A percentile compares a stretch with the other conserved stretches of the same genome.
Evolutionary conservation across 2,113 vertebrate genomes (phyloP).

Genomic region (Coptodon rendalli): DNA sequence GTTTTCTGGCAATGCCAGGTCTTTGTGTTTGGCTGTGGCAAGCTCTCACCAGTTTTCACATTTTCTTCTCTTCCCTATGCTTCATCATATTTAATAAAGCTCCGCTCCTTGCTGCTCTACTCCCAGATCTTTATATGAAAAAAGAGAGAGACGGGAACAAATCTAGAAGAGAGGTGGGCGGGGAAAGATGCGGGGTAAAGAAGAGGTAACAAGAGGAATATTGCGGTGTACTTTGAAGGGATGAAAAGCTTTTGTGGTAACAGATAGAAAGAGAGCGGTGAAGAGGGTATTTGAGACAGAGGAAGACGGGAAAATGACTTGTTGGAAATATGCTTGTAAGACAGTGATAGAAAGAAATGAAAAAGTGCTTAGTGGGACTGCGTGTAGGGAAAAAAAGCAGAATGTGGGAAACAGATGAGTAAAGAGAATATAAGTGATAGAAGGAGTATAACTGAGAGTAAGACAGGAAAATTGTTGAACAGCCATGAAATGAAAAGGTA

Average conservation of each 20-base stretch:
- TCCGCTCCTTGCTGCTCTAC: not conserved
- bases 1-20: not conserved
- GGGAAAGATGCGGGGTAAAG: not conserved
- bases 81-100: conserved; percentile 38
- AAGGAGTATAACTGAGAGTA: conserved; percentile 3
- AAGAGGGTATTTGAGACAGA: not conserved
- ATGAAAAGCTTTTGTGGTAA: not conserved
- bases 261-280: not conserved
- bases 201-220: not conserved
- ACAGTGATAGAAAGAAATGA: not conserved
- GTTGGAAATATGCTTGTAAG: not conserved
- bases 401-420: not conserved
- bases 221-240: not conserved
- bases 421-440: not conserved
- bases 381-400: not conserved
- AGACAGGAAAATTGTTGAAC: conserved; percentile 17
- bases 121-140: not conserved
- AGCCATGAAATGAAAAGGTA: conserved; percentile 40
- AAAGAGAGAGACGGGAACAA: not conserved
- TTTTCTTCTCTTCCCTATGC: conserved; percentile 3
- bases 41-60: conserved; percentile 8
- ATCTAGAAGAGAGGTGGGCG: not conserved
- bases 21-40: conserved; percentile 5
- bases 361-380: not conserved
- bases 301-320: not conserved